Base-by-base conservation (phyloP, 2,113 vertebrate species). In the Meleagris gallopavo region DNA sequence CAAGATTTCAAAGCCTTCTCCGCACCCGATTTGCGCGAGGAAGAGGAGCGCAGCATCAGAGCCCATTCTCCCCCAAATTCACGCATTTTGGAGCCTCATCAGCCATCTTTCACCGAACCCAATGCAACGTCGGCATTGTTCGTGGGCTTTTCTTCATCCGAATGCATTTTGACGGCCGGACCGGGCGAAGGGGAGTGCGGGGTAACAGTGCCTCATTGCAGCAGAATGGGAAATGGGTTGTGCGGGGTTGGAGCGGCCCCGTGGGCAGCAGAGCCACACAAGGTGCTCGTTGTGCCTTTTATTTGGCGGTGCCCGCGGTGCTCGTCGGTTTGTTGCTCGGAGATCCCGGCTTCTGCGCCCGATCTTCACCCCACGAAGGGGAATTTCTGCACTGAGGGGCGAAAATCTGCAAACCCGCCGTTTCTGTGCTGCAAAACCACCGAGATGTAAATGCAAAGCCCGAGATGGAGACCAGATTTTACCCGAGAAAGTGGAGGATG, bases 61-160 rank as follows among this genome's bases (percentile, higher is more conserved):
- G 5, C 11, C 13, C 24, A 12, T 12, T 21, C 4, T 1, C 40
- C 8, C 14, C 6, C 4, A 71, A 80, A 65, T 8, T 3, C 17
- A 50, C 48, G 3, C 48, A 24, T 50, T 50, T 50, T 50, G 11
- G 48, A 50, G 48, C 48, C 48, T 12, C 48, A 3, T 20, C 29
- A 9, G 58, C 70, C 32, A 34, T 40, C 66, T 52, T 58, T n/a
- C 24, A 2, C 11, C 4, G 40, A 65, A 6, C 15, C 61, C 66
- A 32, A 48, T 41, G 16, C 38, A 61, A 50, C 50, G n/a, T 29
- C 9, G 11, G 11, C 2, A 5, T 30, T 32, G 14, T 27, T 46
- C 2, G 1, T 48, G 46, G 46, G 46, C 21, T 48, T 48, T 55
- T 73, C 20, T 22, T 3, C 34, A 0, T 38, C 14, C 13, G 2